Evolutionary conservation across 2,888 invertebrate species (phyloP).

Genomic region (Cerastis rubricosa): DNA sequence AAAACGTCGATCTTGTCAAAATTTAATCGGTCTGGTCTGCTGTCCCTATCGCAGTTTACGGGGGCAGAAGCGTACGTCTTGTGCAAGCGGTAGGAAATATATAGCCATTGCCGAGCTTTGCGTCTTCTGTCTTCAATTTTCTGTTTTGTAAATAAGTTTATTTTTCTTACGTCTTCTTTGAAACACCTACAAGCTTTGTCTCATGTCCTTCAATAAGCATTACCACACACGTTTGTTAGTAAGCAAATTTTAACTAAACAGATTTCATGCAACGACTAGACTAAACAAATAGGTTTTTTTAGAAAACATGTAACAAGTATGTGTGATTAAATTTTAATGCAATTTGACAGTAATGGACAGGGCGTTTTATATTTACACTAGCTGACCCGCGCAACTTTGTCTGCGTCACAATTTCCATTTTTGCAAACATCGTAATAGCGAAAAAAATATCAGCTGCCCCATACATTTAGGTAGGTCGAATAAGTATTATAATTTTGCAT

Average conservation of each 20-base stretch:
- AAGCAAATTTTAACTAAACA: conserved; percentile 28
- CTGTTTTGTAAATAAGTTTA: neutral
- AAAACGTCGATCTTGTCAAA: no score
- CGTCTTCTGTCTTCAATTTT: neutral
- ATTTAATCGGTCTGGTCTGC: no score
- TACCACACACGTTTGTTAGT: conserved; percentile 14
- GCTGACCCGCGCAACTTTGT: no score
- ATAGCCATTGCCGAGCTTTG: neutral
- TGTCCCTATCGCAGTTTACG: no score
- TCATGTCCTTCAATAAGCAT: conserved; percentile 35
- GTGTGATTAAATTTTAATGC: neutral
- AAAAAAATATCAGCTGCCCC: no score
- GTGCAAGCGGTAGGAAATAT: neutral
- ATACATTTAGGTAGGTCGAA: no score
- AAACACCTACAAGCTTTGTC: neutral
- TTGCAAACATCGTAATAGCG: no score
- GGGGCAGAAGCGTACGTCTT: neutral
- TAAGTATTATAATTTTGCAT: no score
- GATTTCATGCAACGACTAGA: conserved; percentile 13
- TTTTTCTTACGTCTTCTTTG: conserved; percentile 14
- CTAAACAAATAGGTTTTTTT: conserved; percentile 36
- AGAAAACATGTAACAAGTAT: neutral
- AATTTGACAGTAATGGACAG: conserved; percentile 15
- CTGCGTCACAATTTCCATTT: no score
- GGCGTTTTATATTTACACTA: neutral